Percentiles rank a stretch among this genome's conserved stretches.
Evolutionary conservation across 2,113 vertebrate species (phyloP).

Genomic region (Hirundichthys speculiger): DNA sequence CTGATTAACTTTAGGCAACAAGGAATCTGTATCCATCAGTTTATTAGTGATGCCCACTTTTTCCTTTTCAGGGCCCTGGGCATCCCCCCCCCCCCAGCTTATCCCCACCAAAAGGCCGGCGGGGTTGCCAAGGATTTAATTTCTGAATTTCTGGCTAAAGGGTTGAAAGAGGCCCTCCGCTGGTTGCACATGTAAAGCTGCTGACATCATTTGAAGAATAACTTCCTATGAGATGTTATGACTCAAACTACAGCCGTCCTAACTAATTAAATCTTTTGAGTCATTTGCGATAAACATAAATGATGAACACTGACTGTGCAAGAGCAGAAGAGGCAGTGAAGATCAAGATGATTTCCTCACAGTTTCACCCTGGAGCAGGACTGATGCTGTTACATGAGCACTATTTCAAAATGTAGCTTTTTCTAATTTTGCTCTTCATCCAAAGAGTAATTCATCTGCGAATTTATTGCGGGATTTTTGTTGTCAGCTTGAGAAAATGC

Average conservation of each 20-base stretch:
- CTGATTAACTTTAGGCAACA: not conserved
- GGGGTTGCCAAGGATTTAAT: not conserved
- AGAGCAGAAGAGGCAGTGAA: not conserved
- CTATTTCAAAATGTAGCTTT: constrained; percentile 11
- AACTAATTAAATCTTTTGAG: too few species aligned
- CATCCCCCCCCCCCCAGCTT: too few species aligned
- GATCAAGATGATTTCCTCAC: not conserved
- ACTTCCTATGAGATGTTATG: not conserved
- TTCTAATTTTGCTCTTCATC: constrained; percentile 3
- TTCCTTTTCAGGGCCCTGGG: too few species aligned
- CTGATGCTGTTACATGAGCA: not conserved
- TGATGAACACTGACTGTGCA: not conserved
- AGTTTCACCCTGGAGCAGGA: not conserved
- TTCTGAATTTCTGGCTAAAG: not conserved
- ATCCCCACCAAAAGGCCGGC: too few species aligned
- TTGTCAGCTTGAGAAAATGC: not conserved
- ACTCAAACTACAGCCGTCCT: not conserved
- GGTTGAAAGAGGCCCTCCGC: not conserved
- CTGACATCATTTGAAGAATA: not conserved
- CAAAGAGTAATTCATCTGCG: constrained; percentile 7
- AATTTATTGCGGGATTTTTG: constrained; percentile 13
- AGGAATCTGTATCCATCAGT: not conserved
- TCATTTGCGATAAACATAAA: not conserved
- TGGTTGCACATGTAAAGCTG: too few species aligned
- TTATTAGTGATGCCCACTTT: too few species aligned